A percentile compares a stretch with the other conserved stretches of the same genome.
Conservation (phyloP, 2,797 vertebrate genomes). For the Peromyscus melanophrys region DNA sequence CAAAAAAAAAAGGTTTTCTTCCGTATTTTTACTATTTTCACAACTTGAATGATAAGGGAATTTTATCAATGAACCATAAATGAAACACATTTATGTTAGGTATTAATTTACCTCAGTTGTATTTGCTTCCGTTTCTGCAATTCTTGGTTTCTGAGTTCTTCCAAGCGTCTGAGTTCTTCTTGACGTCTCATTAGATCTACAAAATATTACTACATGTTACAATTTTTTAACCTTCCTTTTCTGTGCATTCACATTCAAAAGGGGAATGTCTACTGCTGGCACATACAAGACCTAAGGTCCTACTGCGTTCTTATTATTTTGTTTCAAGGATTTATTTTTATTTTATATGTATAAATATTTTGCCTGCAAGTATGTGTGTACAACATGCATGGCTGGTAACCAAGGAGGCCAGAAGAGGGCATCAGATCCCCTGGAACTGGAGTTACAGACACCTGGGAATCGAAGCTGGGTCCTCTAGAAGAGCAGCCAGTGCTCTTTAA, state of each 20-base stretch:
- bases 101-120: constrained; percentile 94
- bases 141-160: constrained; percentile 98
- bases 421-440: neutral
- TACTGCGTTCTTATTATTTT: neutral
- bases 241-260: constrained; percentile 11
- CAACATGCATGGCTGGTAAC: neutral
- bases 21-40: neutral
- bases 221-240: constrained; percentile 51
- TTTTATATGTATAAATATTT: neutral
- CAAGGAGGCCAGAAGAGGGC: neutral
- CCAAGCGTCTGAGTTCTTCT: constrained; percentile 96
- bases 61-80: constrained; percentile 5
- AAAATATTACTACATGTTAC: constrained; percentile 75
- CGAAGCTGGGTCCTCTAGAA: neutral
- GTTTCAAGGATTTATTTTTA: neutral
- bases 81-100: neutral
- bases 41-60: neutral
- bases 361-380: neutral
- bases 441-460: neutral
- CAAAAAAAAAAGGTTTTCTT: neutral
- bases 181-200: constrained; percentile 98
- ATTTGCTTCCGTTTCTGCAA: constrained; percentile 98
- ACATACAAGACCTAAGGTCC: neutral
- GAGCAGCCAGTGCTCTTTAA: neutral
- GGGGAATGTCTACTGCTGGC: neutral